Base-by-base conservation (phyloP, 2,797 vertebrate genomes). In the Pyrocephalus nanus region DNA sequence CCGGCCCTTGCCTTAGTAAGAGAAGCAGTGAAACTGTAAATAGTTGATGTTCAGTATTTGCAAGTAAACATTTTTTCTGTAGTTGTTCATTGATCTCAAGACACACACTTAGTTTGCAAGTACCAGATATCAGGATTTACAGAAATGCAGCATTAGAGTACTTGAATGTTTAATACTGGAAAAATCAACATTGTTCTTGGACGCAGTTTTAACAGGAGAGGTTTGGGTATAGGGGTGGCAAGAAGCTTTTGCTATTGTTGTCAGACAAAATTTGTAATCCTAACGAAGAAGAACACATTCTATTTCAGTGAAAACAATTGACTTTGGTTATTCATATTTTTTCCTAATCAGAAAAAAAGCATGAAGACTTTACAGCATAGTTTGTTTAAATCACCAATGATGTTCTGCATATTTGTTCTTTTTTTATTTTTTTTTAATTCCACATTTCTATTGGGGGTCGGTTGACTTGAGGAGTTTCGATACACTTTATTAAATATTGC, bases 11-110 rank as follows among this genome's bases (percentile, higher is more conserved):
- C 97, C 98, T 98, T 98, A 97, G 97, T 97, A 97, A 97, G 96
- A 98, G 95, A 97, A 98, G 98, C 98, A 98, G 98, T 97, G 97
- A 98, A 97, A 98, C 97, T 99, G 98, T 99, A 99, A 98, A 99
- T 99, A 99, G 97, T 99, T 98, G 98, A 98, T 98, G 98, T 99
- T 98, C 98, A 98, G 98, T 99, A 99, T 99, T 99, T 99, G 97
- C 98, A 98, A 98, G 98, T 98, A 98, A 97, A 97, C 97, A 96
- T 96, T 97, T 97, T 97, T 97, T 97, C 96, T 93, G 78, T 97
- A 98, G 96, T 96, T 97, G 96, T 98, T 97, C 90, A 98, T 98
- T 98, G 97, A 98, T 95, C 93, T 92, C 97, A 98, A 97, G 97
- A 96, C 96, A 98, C 82, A 87, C 96, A 91, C 97, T 97, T 94